Evolutionary conservation across 2,113 vertebrate genomes (phyloP), one percentile per base, ranked within the genome.

Genomic region (Vimba vimba): DNA sequence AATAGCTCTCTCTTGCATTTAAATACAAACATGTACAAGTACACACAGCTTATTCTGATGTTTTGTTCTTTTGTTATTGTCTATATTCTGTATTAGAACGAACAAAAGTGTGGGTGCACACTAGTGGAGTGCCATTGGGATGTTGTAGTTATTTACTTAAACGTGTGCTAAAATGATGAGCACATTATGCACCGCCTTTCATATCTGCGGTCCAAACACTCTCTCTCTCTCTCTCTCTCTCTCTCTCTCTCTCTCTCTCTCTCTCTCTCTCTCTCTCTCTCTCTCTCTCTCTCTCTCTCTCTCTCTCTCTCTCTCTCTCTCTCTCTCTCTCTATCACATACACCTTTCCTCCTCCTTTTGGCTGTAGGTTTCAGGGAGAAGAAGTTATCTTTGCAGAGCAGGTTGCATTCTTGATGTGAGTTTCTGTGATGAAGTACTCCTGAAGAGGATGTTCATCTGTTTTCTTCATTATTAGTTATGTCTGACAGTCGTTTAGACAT

Each of bases 81-180:
- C 78, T 85, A 52, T 87, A 85, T 88, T 88, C 79, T 85, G 75
- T 86, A 69, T 55, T 88, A 59, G 50, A 82, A 84, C 68, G 11
- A 39, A 75, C 57, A 81, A 73, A 55, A 64, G 75, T 76, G 79
- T 57, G 86, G 62, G n/a, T 80, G 45, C n/a, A 45, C 59, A 64
- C 87, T 79, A 76, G 27, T 45, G 73, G 82, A 87, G 68, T 43
- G 47, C 74, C 62, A 43, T 43, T 86, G 87, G 64, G 82, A 57
- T 83, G 89, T 83, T 43, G 82, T 88, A 83, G 86, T 90, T 87
- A 90, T 93, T 92, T 90, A 89, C 86, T 85, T 74, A 75, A 81
- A 87, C 88, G 89, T 91, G 80, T 90, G 92, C 71, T 85, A 91
- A 92, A 92, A 93, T 90, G 84, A 92, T 90, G 90, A 86, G 76